A percentile compares a stretch with the other conserved stretches of the same genome.
phyloP scores from a whole-genome alignment of 2,797 vertebrate genomes.

The Tragelaphus eurycerus region DNA sequence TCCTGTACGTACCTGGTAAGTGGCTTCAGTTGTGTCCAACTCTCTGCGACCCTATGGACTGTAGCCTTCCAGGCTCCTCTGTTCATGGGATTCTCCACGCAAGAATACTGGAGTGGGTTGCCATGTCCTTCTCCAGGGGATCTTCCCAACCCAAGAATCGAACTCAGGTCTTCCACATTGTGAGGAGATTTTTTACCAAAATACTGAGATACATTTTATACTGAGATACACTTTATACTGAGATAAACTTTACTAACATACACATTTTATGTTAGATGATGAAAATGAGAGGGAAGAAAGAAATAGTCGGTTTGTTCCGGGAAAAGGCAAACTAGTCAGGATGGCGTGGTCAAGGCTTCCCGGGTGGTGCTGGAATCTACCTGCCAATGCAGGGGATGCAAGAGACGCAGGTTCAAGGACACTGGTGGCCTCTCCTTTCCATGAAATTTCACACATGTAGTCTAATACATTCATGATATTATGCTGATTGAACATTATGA shows the following conservation, averaged over 20 bases:
- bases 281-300: not conserved
- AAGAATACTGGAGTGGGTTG: not conserved
- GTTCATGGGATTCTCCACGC: not conserved
- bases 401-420: not conserved
- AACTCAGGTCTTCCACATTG: not conserved
- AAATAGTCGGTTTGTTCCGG: not conserved
- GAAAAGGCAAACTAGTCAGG: not conserved
- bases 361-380: not conserved
- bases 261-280: not conserved
- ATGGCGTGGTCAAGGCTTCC: not conserved
- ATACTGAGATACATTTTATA: not conserved
- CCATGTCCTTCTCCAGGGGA: not conserved
- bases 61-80: not conserved
- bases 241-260: not conserved
- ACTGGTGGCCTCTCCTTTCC: not conserved
- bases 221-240: not conserved
- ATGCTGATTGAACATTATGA: not conserved
- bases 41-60: not conserved
- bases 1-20: accelerated
- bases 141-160: not conserved
- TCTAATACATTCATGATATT: not conserved
- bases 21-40: not conserved
- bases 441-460: not conserved
- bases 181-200: not conserved
- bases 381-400: not conserved